phyloP scores from a whole-genome alignment of 2,888 invertebrate genomes.

The Synanthedon tipuliformis region DNA sequence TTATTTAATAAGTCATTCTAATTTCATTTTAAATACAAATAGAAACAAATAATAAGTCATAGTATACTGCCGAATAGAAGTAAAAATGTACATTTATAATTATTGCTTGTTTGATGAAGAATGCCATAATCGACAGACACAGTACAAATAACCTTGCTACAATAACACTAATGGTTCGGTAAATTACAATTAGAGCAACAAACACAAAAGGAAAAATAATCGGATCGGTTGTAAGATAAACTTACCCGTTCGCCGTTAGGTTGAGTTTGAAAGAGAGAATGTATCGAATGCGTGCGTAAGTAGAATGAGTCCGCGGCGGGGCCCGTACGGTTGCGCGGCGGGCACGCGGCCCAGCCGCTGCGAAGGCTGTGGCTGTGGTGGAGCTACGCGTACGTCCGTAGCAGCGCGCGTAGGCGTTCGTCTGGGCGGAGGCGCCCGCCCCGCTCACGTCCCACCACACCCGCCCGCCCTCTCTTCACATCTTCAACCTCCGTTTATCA shows the following conservation, averaged over 20 bases:
- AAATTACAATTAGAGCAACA: no score
- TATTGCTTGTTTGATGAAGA: no score
- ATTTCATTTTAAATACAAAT: no score
- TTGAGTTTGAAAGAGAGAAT: background rate
- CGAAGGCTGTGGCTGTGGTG: slow-evolving; percentile 40
- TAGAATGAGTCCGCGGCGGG: background rate
- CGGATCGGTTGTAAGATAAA: background rate
- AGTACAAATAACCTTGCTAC: no score
- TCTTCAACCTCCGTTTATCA: background rate
- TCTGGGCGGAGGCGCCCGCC: slow-evolving; percentile 28
- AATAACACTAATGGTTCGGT: no score
- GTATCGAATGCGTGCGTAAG: background rate
- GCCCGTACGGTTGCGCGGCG: slow-evolving; percentile 16
- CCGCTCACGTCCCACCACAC: slow-evolving; percentile 16
- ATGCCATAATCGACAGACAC: no score
- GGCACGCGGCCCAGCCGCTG: slow-evolving; percentile 54
- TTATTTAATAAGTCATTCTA: no score
- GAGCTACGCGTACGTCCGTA: slow-evolving; percentile 34
- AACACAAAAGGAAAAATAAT: no score
- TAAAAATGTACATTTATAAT: no score
- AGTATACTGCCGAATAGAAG: no score
- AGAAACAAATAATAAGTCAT: no score
- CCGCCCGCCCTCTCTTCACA: slow-evolving; percentile 9
- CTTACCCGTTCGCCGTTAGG: background rate
- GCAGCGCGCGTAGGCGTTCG: slow-evolving; percentile 57